phyloP scores from a whole-genome alignment of 2,797 vertebrate genomes.

The Glossophaga mutica region DNA sequence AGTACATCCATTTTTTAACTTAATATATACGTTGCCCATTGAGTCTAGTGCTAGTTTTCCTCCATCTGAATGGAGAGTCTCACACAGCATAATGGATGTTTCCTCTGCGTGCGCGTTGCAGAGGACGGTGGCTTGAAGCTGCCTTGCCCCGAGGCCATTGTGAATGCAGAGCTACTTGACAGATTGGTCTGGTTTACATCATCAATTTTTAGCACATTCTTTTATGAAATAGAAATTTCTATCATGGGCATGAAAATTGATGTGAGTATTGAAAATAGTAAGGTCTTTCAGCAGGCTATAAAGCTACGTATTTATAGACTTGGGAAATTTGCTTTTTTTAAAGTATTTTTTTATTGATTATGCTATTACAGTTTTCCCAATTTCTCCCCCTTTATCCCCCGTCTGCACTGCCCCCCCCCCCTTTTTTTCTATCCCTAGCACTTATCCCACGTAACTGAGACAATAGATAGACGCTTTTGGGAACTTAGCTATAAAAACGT shows the following conservation, averaged over 20 bases:
- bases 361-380: too few species aligned
- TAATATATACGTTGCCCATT: not conserved
- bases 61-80: not conserved
- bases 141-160: not conserved
- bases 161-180: not conserved
- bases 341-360: too few species aligned
- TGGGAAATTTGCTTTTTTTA: not conserved
- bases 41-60: not conserved
- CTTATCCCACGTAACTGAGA: not conserved
- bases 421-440: not conserved
- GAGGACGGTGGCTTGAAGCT: not conserved
- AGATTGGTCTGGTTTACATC: constrained; percentile 38
- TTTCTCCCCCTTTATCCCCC: too few species aligned
- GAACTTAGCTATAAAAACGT: not conserved
- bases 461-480: not conserved
- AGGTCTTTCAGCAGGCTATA: constrained; percentile 19
- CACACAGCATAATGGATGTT: not conserved
- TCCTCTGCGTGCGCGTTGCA: not conserved
- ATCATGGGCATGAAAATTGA: constrained; percentile 37
- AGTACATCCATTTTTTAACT: constrained; percentile 50
- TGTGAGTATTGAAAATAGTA: constrained; percentile 24
- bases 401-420: too few species aligned
- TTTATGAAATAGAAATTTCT: constrained; percentile 57
- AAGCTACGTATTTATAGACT: constrained; percentile 38
- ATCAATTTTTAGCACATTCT: constrained; percentile 59